These are phyloP conservation scores for Raphicerus campestris DNA, from an alignment of 2,113 vertebrate species.

Conservation along the genomic window DNA sequence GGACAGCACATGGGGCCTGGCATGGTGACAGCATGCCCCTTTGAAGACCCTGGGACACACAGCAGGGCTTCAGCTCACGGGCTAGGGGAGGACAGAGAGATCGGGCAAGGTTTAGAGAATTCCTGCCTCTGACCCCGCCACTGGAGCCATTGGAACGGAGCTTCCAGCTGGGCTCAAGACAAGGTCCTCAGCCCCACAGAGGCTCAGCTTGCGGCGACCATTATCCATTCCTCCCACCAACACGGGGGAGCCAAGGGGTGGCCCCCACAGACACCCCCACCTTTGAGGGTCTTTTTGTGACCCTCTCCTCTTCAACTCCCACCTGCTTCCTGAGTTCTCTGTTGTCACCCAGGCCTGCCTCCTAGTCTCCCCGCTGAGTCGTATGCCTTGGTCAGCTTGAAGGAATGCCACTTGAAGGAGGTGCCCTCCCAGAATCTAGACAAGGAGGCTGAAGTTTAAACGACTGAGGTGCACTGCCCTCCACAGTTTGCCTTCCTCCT, in stretches of 20 bases:
- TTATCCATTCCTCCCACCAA: neutral
- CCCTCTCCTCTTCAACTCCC: neutral
- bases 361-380: neutral
- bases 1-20: neutral
- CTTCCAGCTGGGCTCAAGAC: neutral
- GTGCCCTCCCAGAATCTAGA: neutral
- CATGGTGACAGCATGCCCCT: neutral
- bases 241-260: neutral
- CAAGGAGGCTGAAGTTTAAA: neutral
- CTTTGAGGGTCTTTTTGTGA: neutral
- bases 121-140: neutral
- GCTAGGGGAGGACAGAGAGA: neutral
- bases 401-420: accelerated
- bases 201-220: neutral
- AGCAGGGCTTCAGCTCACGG: conserved; percentile 3
- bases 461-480: neutral
- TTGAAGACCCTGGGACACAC: conserved; percentile 4
- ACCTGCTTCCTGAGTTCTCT: neutral
- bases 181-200: neutral
- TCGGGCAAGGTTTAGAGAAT: neutral
- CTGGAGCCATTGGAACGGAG: neutral
- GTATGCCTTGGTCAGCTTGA: neutral
- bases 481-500: too few species aligned
- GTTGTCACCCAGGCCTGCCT: neutral
- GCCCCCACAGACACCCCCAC: too few species aligned